Base-by-base conservation (phyloP, 37 sponge, comb jelly and placozoan genomes). In the Diacarnus erythraeanus region DNA sequence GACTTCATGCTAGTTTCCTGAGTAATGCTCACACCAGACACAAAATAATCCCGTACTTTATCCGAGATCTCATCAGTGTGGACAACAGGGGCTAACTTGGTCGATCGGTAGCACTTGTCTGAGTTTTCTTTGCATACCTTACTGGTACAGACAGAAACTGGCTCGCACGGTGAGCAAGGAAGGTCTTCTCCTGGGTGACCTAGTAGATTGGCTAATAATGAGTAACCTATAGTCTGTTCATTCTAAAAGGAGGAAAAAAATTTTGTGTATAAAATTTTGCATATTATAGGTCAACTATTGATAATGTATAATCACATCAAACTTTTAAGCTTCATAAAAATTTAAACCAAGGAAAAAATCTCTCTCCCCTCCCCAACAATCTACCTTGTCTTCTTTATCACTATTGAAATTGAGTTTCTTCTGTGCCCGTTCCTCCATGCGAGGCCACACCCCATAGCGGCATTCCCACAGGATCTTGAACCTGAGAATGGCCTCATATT, bases 151-250 rank as follows among this genome's bases (percentile, higher is more conserved):
- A 91, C 77, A 12, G 91, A 77, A 20, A 57, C 35, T 21, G 83
- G 75, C 23, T 81, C 75, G 81, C 86, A 91, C 10, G 91, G 86
- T 44, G 91, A 47, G 10, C 77, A 44, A 25, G 91, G 91, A 8
- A 86, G 25, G 1, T 64, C 69, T 54, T 31, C 64, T 3, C 60
- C 61, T 17, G 65, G 42, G 43, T 74, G 63, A 20, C 91, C 83
- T 0, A 91, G 57, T 0, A 59, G 81, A 36, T 79, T 82, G 33
- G 91, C 57, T 0, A 86, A 86, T 23, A 86, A 58, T 6, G 86
- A 79, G 81, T 86, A 86, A 35, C 91, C 91, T 60, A 91, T 87
- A 6, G 80, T 69, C 71, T 84, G 77, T 47, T 78, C 60, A 20
- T 78, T 78, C 79, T 85, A 57, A 3, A 63, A 63, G 8, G 31